phyloP scores from a whole-genome alignment of 1,140 invertebrate genomes.

The Calephelis nemesis region DNA sequence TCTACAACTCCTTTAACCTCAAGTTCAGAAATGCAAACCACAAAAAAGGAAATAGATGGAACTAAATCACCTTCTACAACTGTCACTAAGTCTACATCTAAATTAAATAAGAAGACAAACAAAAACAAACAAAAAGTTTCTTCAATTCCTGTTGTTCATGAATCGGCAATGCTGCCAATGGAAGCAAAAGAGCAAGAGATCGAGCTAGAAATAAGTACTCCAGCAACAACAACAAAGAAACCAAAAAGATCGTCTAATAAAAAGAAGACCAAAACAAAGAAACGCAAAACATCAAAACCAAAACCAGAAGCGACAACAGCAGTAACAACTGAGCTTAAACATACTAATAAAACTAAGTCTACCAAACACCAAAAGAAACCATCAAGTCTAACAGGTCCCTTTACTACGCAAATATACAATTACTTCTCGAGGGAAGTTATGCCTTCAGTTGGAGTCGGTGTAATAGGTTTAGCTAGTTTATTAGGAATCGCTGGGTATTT shows the following conservation, averaged over 20 bases:
- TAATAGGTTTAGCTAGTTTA: constrained; percentile 85
- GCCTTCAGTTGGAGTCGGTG: constrained; percentile 87
- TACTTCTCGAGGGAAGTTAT: constrained; percentile 89
- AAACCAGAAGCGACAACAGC: constrained; percentile 78
- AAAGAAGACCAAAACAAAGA: constrained; percentile 77
- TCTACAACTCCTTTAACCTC: constrained; percentile 40
- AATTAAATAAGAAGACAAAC: constrained; percentile 58
- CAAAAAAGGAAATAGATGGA: constrained; percentile 31
- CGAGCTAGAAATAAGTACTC: constrained; percentile 77
- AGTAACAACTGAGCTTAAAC: constrained; percentile 71
- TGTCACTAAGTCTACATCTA: constrained; percentile 44
- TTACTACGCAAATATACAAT: constrained; percentile 87
- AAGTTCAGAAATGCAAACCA: constrained; percentile 44
- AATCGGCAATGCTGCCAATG: constrained; percentile 60
- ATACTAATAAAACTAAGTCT: constrained; percentile 67
- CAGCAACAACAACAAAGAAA: constrained; percentile 73
- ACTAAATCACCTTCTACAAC: constrained; percentile 33
- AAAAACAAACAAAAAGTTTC: constrained; percentile 59
- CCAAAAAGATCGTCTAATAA: constrained; percentile 66
- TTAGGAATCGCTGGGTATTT: constrained; percentile 87
- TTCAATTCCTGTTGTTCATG: constrained; percentile 45
- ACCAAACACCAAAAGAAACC: constrained; percentile 60
- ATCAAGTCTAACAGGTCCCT: constrained; percentile 77
- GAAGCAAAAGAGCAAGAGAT: constrained; percentile 81
- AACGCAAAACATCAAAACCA: constrained; percentile 62